Percentiles rank a stretch among this genome's conserved stretches.
Conservation (phyloP, 1,140 invertebrate species). For the Archivesica marissinica region DNA sequence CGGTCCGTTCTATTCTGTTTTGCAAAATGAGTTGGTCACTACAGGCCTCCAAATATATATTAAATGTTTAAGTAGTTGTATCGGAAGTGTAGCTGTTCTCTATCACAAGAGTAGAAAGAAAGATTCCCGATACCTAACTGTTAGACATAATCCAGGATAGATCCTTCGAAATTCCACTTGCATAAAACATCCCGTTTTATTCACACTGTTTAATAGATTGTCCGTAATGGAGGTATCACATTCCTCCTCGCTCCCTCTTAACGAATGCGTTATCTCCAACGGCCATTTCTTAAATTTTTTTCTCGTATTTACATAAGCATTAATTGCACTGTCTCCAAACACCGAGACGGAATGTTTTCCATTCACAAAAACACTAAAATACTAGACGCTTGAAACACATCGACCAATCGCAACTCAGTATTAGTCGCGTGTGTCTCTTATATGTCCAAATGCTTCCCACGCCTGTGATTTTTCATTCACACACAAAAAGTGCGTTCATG, state of each 20-base stretch:
- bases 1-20: not conserved
- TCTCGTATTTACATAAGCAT: slow-evolving; percentile 11
- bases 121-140: not conserved
- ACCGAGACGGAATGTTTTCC: slow-evolving; percentile 11
- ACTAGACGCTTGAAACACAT: not conserved
- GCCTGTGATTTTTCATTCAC: slow-evolving; percentile 16
- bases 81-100: not conserved
- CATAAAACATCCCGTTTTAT: not conserved
- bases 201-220: not conserved
- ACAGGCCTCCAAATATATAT: slow-evolving; percentile 4
- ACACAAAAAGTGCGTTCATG: not conserved
- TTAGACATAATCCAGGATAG: not conserved
- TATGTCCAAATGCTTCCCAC: slow-evolving; percentile 20
- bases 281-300: not conserved
- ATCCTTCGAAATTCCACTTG: slow-evolving; percentile 3
- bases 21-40: slow-evolving; percentile 1
- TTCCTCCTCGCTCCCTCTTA: not conserved
- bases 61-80: slow-evolving; percentile 22
- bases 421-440: not conserved
- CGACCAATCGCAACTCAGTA: not conserved
- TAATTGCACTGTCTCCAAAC: slow-evolving; percentile 12
- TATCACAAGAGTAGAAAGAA: not conserved
- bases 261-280: slow-evolving; percentile 10
- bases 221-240: not conserved
- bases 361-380: slow-evolving; percentile 17